Conservation (phyloP, 2,888 invertebrate species). For the Polymixis lichenea region DNA sequence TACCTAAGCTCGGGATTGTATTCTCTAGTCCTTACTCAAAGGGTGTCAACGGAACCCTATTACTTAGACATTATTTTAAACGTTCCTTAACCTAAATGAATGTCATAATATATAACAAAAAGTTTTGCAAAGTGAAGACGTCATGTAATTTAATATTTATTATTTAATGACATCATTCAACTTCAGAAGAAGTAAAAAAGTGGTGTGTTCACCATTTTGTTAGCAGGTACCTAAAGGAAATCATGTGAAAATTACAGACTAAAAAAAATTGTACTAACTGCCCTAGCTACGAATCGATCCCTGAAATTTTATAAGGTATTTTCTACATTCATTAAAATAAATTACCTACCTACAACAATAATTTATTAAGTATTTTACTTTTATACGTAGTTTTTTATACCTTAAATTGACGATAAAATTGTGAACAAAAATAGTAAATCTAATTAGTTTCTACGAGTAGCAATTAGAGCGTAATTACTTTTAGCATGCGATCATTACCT, state of each 20-base stretch:
- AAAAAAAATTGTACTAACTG: no score
- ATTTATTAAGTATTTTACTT: no score
- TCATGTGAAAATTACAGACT: not conserved
- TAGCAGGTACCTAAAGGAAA: not conserved
- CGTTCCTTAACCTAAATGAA: not conserved
- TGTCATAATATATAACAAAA: not conserved
- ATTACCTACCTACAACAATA: no score
- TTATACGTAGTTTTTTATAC: not conserved
- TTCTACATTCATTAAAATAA: no score
- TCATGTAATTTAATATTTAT: conserved; percentile 43
- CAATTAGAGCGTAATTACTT: conserved; percentile 4
- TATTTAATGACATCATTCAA: conserved; percentile 35
- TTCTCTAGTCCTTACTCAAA: no score
- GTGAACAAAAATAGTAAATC: not conserved
- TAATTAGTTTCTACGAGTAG: not conserved
- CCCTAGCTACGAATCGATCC: no score
- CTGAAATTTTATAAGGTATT: no score
- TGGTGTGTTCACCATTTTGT: not conserved
- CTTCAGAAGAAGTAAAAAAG: conserved; percentile 7
- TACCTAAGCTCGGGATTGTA: no score
- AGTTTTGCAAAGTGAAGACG: not conserved
- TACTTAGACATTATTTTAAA: no score
- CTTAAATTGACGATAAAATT: not conserved
- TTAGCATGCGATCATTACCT: conserved; percentile 16
- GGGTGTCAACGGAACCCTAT: no score